Evolutionary conservation across 2,113 vertebrate genomes (phyloP).

Genomic region (Kryptolebias marmoratus): DNA sequence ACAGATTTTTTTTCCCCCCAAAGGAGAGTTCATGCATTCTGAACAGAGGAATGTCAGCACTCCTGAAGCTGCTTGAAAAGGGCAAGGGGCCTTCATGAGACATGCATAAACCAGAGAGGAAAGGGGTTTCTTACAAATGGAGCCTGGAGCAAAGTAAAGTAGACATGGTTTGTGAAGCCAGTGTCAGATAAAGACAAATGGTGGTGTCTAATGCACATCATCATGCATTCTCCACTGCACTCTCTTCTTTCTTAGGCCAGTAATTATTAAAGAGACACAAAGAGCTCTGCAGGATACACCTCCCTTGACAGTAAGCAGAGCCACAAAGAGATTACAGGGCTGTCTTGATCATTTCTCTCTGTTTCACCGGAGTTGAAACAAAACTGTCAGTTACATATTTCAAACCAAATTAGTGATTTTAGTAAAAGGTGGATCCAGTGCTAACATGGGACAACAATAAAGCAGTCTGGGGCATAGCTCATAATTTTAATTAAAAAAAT

Average conservation of each 20-base stretch:
- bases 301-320: constrained; percentile 44
- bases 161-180: constrained; percentile 18
- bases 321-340: constrained; percentile 47
- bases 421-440: neutral
- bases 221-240: constrained; percentile 38
- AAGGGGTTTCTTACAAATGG: constrained; percentile 37
- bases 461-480: neutral
- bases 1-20: constrained; percentile 46
- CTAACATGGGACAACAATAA: neutral
- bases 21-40: constrained; percentile 60
- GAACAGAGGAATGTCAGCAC: constrained; percentile 60
- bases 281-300: constrained; percentile 57
- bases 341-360: constrained; percentile 24
- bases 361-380: neutral
- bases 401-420: constrained; percentile 4
- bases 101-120: constrained; percentile 51
- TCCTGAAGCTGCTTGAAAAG: constrained; percentile 45
- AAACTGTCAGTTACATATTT: constrained; percentile 26
- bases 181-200: constrained; percentile 33
- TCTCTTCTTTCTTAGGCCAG: constrained; percentile 50
- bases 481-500: neutral
- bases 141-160: constrained; percentile 35
- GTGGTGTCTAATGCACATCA: constrained; percentile 48
- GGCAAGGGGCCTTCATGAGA: constrained; percentile 35
- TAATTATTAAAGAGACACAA: constrained; percentile 72